These are phyloP conservation scores for Whitmania pigra DNA, from an alignment of 1,140 invertebrate species.

Conservation along the genomic window DNA sequence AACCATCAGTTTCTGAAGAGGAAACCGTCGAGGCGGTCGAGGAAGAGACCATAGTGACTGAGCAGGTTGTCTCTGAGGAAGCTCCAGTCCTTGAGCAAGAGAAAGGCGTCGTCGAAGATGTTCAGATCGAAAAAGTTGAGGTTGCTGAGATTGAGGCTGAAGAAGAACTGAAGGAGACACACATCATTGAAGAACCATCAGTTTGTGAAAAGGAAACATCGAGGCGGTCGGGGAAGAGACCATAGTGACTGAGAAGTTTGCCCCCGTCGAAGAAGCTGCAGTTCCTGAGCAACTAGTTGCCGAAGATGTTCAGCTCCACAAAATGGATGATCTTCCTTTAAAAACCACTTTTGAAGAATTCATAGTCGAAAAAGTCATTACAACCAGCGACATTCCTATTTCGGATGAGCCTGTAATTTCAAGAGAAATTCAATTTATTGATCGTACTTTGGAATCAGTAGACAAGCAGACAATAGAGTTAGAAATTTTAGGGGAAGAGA, in stretches of 20 bases:
- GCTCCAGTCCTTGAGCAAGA: too few species aligned
- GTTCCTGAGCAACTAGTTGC: neutral
- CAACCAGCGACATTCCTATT: neutral
- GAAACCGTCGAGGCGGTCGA: too few species aligned
- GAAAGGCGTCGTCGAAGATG: too few species aligned
- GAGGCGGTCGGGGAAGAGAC: neutral
- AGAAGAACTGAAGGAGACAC: too few species aligned
- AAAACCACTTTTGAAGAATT: neutral
- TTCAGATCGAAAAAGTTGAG: too few species aligned
- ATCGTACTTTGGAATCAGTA: neutral
- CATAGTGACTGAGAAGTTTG: neutral
- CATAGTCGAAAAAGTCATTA: neutral
- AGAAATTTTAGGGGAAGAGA: neutral
- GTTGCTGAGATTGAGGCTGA: too few species aligned
- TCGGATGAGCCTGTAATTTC: neutral
- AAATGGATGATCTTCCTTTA: neutral
- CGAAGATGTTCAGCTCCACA: too few species aligned
- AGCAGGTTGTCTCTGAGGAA: neutral
- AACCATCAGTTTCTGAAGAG: too few species aligned
- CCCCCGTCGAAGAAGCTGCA: neutral
- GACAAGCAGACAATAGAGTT: neutral
- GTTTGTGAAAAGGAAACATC: too few species aligned
- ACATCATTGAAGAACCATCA: too few species aligned
- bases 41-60: neutral
- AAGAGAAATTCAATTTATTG: neutral